Evolutionary conservation across 2,888 invertebrate genomes (phyloP).

Genomic region (Eupsilia transversa): DNA sequence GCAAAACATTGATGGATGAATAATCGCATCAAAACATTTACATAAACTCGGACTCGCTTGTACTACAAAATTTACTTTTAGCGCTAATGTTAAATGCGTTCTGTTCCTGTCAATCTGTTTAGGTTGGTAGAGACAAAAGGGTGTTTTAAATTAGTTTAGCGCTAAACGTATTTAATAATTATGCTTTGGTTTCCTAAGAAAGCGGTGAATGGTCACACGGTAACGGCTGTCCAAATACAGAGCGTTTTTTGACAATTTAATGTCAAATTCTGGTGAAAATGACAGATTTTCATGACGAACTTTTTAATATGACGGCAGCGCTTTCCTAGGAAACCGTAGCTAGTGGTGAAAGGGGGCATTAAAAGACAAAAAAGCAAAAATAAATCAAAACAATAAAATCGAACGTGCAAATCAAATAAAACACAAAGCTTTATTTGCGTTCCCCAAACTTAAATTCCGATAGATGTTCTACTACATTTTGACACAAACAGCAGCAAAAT

Average conservation of each 20-base stretch:
- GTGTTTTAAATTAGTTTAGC: not conserved
- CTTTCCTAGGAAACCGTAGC: not conserved
- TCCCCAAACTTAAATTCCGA: not conserved
- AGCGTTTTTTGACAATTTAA: not conserved
- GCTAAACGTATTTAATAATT: not conserved
- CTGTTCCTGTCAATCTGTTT: not conserved
- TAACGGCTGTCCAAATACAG: not conserved
- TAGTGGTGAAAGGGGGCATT: not conserved
- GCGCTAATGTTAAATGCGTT: no score
- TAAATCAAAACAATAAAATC: conserved; percentile 12
- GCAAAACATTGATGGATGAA: no score
- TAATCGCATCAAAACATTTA: no score
- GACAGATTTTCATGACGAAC: not conserved
- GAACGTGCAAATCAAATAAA: conserved; percentile 11
- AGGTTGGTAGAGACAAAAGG: not conserved
- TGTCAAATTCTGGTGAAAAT: not conserved
- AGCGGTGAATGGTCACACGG: not conserved
- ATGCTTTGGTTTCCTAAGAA: not conserved
- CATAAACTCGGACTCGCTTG: no score
- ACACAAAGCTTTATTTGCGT: not conserved
- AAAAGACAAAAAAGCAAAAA: not conserved
- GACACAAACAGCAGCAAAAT: conserved; percentile 27
- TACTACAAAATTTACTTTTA: no score
- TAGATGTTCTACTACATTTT: not conserved
- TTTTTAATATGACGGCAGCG: not conserved